A percentile compares a stretch with the other conserved stretches of the same genome.
phyloP scores from a whole-genome alignment of 2,888 invertebrate genomes.

The Diadromus collaris region DNA sequence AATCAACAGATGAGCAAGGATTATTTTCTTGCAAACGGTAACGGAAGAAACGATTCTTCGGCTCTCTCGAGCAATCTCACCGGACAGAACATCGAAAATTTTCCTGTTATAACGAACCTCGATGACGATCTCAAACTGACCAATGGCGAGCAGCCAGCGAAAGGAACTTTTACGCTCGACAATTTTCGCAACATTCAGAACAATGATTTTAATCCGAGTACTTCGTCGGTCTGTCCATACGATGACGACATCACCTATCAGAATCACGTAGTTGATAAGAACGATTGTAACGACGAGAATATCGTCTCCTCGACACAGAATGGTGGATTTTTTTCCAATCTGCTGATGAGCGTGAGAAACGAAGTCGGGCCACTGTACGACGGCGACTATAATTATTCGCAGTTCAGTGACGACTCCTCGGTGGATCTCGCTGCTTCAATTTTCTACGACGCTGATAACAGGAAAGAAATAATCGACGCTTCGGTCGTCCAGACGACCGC shows the following conservation, averaged over 20 bases:
- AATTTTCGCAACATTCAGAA: conserved; percentile 8
- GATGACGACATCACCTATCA: conserved; percentile 43
- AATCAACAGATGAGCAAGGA: conserved; percentile 7
- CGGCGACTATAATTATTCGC: conserved; percentile 2
- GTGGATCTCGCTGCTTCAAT: neutral
- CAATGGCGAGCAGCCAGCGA: neutral
- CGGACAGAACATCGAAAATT: neutral
- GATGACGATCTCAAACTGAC: neutral
- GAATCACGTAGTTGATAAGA: conserved; percentile 1
- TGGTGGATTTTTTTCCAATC: neutral
- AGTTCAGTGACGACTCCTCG: neutral
- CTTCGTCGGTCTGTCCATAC: conserved; percentile 10
- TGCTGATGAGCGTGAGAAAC: conserved; percentile 8
- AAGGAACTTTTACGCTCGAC: neutral
- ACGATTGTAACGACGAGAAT: conserved; percentile 13
- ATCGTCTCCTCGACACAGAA: neutral
- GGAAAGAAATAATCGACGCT: neutral
- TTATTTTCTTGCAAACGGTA: neutral
- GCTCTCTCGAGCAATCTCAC: neutral
- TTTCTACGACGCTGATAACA: conserved; percentile 15
- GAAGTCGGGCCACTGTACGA: conserved; percentile 22
- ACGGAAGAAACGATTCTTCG: neutral
- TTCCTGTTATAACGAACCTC: neutral
- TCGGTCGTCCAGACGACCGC: neutral
- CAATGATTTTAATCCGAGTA: neutral